phyloP scores from a whole-genome alignment of 2,888 invertebrate genomes.

The Macrosiphum euphorbiae region DNA sequence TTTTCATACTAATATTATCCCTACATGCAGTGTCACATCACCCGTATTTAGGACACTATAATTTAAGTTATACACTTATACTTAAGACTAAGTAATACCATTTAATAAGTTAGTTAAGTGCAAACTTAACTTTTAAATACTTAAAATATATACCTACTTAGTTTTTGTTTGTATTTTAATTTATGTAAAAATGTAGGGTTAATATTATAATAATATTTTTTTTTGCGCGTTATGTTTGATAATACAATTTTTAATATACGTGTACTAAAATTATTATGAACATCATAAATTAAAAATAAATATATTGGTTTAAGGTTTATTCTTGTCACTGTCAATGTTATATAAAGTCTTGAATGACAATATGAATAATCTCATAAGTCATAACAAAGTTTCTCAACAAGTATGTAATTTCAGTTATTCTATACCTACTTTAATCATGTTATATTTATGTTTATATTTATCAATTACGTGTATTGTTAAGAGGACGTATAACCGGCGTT shows the following conservation, averaged over 20 bases:
- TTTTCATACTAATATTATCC: too few species aligned
- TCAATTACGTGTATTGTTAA: background rate
- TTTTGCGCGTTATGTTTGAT: background rate
- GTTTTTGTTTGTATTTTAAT: too few species aligned
- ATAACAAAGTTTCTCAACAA: background rate
- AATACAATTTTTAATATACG: background rate
- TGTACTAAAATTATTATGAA: background rate
- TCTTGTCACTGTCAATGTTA: background rate
- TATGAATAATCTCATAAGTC: background rate
- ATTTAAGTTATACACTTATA: too few species aligned
- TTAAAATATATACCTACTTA: too few species aligned
- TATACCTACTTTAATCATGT: background rate
- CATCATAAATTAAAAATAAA: background rate
- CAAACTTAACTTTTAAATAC: too few species aligned
- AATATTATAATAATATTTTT: too few species aligned
- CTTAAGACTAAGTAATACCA: too few species aligned
- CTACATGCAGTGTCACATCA: too few species aligned
- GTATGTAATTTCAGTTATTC: background rate
- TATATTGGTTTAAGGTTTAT: background rate
- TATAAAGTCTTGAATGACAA: background rate
- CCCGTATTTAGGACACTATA: too few species aligned
- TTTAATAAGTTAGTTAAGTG: too few species aligned
- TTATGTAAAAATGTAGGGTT: too few species aligned
- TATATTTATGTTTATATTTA: background rate
- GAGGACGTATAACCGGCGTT: too few species aligned